phyloP scores from a whole-genome alignment of 2,888 invertebrate genomes.

The Lathronympha strigana region DNA sequence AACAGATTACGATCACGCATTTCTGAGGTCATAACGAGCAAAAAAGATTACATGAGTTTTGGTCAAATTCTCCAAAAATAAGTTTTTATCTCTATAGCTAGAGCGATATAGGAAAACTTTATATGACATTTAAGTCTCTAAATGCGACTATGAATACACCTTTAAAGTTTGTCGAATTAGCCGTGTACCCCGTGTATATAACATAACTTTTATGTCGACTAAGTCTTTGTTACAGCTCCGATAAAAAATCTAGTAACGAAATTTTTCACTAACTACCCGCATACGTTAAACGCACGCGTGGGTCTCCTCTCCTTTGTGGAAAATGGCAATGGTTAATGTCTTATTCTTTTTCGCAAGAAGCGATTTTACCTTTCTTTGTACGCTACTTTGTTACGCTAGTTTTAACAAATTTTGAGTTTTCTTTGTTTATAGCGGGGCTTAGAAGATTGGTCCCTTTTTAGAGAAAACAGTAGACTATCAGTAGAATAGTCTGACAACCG shows the following conservation, averaged over 20 bases:
- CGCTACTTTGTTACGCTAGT: slow-evolving; percentile 14
- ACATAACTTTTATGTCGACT: too few relatives aligned
- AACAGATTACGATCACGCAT: too few relatives aligned
- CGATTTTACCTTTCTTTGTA: slow-evolving; percentile 16
- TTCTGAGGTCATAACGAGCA: too few relatives aligned
- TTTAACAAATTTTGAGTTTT: not conserved
- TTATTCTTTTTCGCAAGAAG: slow-evolving; percentile 7
- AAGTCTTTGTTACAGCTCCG: not conserved
- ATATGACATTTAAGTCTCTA: too few relatives aligned
- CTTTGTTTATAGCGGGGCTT: not conserved
- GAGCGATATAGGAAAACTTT: too few relatives aligned
- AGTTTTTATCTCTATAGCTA: too few relatives aligned
- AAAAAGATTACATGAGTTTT: too few relatives aligned
- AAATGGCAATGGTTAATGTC: slow-evolving; percentile 14
- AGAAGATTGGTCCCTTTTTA: not conserved
- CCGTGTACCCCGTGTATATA: too few relatives aligned
- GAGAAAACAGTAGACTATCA: not conserved
- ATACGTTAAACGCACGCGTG: slow-evolving; percentile 18
- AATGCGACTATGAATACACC: too few relatives aligned
- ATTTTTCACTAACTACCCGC: slow-evolving; percentile 21
- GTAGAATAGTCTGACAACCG: too few relatives aligned
- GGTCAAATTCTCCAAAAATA: too few relatives aligned
- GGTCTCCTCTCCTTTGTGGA: slow-evolving; percentile 16
- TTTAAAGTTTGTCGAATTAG: too few relatives aligned
- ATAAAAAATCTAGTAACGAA: slow-evolving; percentile 1